A percentile compares a stretch with the other conserved stretches of the same genome.
Conservation (phyloP, 64 coral and sea anemone genomes). For the Trachythela sp. region DNA sequence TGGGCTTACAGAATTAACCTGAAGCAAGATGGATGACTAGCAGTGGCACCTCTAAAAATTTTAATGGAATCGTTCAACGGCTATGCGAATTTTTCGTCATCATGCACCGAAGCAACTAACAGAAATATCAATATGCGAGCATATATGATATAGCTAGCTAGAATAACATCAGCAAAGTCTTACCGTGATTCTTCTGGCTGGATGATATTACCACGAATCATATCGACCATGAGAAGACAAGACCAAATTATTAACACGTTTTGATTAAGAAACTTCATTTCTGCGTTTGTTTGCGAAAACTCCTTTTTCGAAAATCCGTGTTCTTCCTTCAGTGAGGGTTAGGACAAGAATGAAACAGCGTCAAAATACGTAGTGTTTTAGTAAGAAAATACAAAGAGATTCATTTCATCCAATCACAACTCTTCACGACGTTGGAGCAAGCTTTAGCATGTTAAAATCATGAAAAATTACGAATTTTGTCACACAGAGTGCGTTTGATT, state of each 20-base stretch:
- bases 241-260: neutral
- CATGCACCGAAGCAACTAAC: too few species aligned
- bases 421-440: neutral
- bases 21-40: too few species aligned
- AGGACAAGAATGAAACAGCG: neutral
- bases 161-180: too few species aligned
- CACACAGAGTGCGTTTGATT: too few species aligned
- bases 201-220: neutral
- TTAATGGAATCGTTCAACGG: too few species aligned
- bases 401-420: neutral
- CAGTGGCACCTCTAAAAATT: too few species aligned
- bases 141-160: too few species aligned
- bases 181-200: neutral
- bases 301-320: neutral
- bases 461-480: neutral
- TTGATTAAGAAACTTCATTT: neutral
- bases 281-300: neutral
- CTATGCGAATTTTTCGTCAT: too few species aligned
- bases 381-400: neutral
- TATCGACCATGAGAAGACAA: neutral
- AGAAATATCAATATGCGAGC: too few species aligned
- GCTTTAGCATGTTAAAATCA: neutral
- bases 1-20: too few species aligned
- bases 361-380: neutral
- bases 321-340: neutral